Conservation (phyloP, 2,888 invertebrate species). For the Drosophila macrospina region DNA sequence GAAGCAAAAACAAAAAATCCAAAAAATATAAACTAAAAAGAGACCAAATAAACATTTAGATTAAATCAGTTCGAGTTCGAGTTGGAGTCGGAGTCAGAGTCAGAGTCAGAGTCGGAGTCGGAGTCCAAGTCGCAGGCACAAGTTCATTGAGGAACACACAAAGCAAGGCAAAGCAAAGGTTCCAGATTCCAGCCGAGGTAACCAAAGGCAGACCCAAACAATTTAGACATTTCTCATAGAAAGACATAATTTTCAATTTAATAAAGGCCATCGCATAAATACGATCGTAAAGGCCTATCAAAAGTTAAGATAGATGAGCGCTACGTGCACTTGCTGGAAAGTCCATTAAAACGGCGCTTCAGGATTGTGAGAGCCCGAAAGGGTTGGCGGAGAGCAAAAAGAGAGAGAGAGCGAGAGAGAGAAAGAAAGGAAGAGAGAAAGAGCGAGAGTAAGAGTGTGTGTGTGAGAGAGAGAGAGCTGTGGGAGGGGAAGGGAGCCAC, state of each 20-base stretch:
- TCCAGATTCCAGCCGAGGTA: constrained; percentile 6
- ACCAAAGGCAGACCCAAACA: constrained; percentile 11
- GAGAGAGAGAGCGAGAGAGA: neutral
- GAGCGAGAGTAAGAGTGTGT: neutral
- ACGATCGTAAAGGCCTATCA: constrained; percentile 72
- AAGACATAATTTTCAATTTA: constrained; percentile 80
- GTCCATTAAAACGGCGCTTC: constrained; percentile 54
- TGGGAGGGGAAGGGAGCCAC: constrained; percentile 5
- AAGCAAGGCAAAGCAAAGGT: constrained; percentile 17
- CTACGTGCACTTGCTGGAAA: constrained; percentile 74
- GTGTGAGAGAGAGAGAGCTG: neutral
- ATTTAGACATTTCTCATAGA: constrained; percentile 79
- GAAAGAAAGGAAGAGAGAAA: neutral
- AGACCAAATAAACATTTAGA: constrained; percentile 73
- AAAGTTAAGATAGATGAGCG: constrained; percentile 72
- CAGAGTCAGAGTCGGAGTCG: too few species aligned
- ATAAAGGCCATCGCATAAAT: constrained; percentile 72
- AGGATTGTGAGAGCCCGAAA: constrained; percentile 32
- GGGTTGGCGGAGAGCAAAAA: constrained; percentile 34
- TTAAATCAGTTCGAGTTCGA: constrained; percentile 61
- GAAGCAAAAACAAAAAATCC: neutral
- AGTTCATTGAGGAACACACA: constrained; percentile 71
- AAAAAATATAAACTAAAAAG: constrained; percentile 48
- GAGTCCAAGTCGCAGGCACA: constrained; percentile 57
- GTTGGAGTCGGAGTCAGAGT: constrained; percentile 12